phyloP scores from a whole-genome alignment of 1,140 invertebrate species.

The Cryptotermes secundus region DNA sequence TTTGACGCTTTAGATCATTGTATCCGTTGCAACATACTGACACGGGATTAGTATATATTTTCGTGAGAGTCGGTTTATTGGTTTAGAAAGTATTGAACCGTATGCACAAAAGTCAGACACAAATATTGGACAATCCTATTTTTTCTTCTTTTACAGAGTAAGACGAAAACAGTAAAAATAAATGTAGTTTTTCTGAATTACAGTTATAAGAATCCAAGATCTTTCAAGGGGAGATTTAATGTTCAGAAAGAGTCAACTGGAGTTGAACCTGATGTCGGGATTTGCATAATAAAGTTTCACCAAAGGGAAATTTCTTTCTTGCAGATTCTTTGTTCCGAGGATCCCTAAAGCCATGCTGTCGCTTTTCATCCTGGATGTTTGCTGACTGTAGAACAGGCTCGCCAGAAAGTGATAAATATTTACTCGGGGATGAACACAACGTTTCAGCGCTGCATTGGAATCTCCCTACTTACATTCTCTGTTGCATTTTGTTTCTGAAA shows the following conservation, averaged over 20 bases:
- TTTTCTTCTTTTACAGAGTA: too few species aligned
- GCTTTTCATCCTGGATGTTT: background rate
- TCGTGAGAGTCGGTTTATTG: too few species aligned
- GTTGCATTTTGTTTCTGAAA: background rate
- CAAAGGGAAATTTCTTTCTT: background rate
- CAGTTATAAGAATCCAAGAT: too few species aligned
- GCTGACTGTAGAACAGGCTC: background rate
- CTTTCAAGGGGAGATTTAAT: background rate
- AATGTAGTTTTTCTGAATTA: too few species aligned
- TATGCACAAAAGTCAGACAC: too few species aligned
- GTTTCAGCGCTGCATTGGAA: background rate
- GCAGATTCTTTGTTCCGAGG: background rate
- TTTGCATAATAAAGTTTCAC: background rate
- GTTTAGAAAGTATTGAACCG: too few species aligned
- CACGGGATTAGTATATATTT: too few species aligned
- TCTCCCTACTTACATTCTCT: background rate
- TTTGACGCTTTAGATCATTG: too few species aligned
- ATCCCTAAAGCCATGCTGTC: background rate
- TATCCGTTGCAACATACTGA: too few species aligned
- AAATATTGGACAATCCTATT: too few species aligned
- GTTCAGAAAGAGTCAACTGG: background rate
- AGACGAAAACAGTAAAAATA: too few species aligned
- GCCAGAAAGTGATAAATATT: background rate
- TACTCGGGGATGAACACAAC: background rate
- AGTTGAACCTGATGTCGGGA: background rate